Evolutionary conservation across 2,888 invertebrate genomes (phyloP), one percentile per base, ranked within the genome.

Genomic region (Apamea crenata): DNA sequence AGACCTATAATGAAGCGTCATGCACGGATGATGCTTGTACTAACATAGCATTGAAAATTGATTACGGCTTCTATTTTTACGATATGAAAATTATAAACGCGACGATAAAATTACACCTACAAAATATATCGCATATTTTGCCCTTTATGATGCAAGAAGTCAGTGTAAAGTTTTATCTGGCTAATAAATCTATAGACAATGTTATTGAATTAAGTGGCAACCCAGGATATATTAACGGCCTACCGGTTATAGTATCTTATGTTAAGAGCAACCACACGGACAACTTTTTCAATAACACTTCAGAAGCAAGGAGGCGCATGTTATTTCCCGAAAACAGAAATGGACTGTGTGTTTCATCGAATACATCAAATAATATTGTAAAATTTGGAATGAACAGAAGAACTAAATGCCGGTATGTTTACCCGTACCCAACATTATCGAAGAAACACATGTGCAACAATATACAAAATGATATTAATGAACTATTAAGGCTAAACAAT

Each of bases 191-290:
- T 0, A 87, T 89, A n/a, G 92, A 94, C 3, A 83, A 90, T 36
- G 83, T 95, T 61, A 81, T 95, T 56, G 88, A 91, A 84, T 89
- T 97, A 29, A 98, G 98, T 94, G 99, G 99, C 5, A 98, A 98
- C 93, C 98, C 98, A 1, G 99, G 99, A 6, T 99, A 99, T 90
- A 91, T 97, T 12, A 88, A 95, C 7, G 98, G 98, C 14, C 97
- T 97, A 87, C 98, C 98, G 0, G 94, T 99, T 56, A 93, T 97
- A 78, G 92, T 93, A 53, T 97, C 96, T 67, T 93, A 89, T 74
- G 89, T 92, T 56, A 89, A 92, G 83, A 90, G 81, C 61, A 94
- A 97, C 86, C 91, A 94, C 77, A 94, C 95, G 2, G 90, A 94
- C 14, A 78, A 90, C 40, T 96, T 95, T 88, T 95, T 91, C 75